phyloP scores from a whole-genome alignment of 1,140 invertebrate species.

The Doryteuthis pealeii region DNA sequence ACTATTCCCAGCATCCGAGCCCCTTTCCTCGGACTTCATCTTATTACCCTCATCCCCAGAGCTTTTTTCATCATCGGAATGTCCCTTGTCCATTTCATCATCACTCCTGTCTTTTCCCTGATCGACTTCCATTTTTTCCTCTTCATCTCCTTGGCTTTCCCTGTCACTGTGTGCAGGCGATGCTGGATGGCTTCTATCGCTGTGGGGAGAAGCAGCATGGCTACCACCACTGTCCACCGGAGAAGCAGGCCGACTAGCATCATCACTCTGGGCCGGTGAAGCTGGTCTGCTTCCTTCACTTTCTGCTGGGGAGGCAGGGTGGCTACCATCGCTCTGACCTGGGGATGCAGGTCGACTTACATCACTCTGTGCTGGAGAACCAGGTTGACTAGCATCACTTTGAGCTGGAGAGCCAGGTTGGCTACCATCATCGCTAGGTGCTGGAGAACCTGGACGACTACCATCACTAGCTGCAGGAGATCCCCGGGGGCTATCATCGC shows the following conservation, averaged over 20 bases:
- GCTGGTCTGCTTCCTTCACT: constrained; percentile 3
- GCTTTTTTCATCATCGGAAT: not conserved
- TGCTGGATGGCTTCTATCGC: not conserved
- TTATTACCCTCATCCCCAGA: not conserved
- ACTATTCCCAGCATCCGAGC: not conserved
- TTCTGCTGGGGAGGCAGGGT: not conserved
- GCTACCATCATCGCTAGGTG: constrained; percentile 18
- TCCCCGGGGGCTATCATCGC: constrained; percentile 20
- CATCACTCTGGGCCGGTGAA: not conserved
- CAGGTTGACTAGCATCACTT: not conserved
- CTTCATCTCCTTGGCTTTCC: not conserved
- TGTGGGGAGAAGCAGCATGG: not conserved
- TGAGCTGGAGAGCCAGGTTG: not conserved
- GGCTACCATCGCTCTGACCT: not conserved
- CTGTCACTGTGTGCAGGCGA: constrained; percentile 10
- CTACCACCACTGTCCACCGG: not conserved
- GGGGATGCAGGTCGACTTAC: not conserved
- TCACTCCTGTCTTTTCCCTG: not conserved
- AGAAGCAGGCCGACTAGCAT: not conserved
- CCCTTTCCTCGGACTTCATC: not conserved
- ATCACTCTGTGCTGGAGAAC: not conserved
- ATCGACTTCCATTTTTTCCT: not conserved
- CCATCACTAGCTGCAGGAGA: constrained; percentile 24
- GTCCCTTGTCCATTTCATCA: not conserved
- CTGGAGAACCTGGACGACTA: constrained; percentile 21